Evolutionary conservation across 2,113 vertebrate genomes (phyloP).

Genomic region (Rallus limicola): DNA sequence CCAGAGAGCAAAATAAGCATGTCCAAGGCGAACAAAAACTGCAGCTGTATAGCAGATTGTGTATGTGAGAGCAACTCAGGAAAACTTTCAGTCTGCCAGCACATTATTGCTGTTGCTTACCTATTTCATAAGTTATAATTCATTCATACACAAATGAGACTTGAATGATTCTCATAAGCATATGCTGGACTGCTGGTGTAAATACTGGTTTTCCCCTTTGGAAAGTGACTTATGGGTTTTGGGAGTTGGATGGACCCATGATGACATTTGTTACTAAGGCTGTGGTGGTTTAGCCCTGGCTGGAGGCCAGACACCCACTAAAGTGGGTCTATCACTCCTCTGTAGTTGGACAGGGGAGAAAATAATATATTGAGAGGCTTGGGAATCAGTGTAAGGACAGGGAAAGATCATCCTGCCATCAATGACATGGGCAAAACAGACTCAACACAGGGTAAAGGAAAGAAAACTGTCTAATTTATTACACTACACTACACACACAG

Average conservation of each 20-base stretch:
- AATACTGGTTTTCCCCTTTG: not conserved
- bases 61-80: not conserved
- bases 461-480: too few species aligned
- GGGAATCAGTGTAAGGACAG: too few species aligned
- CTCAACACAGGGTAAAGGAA: too few species aligned
- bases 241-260: not conserved
- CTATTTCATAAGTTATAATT: not conserved
- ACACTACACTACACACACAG: too few species aligned
- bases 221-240: not conserved
- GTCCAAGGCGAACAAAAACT: not conserved
- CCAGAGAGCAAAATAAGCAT: not conserved
- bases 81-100: not conserved
- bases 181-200: not conserved
- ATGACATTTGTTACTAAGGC: not conserved
- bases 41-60: not conserved
- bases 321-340: too few species aligned
- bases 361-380: too few species aligned
- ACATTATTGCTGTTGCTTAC: not conserved
- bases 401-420: too few species aligned
- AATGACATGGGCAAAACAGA: too few species aligned
- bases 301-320: too few species aligned
- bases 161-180: not conserved
- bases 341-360: too few species aligned
- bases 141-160: not conserved
- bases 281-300: too few species aligned